Evolutionary conservation across 2,888 invertebrate genomes (phyloP), one percentile per base, ranked within the genome.

Genomic region (Limnephilus lunatus): DNA sequence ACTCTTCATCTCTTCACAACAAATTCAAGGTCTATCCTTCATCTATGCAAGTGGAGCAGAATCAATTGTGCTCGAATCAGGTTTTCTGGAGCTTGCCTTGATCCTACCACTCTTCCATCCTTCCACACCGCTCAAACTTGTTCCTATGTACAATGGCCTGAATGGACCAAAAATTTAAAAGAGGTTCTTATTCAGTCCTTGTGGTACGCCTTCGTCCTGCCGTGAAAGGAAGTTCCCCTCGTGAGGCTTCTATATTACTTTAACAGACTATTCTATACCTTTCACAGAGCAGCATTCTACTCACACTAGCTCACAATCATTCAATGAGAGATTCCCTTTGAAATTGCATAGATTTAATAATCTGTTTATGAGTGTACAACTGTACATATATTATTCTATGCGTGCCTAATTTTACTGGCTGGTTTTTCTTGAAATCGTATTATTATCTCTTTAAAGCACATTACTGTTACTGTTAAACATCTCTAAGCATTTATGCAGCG

Each of bases 1-100:
- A 25, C 68, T 25, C 68, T 68, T 68, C 25, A n/a, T 68, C 9
- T 68, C 25, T 68, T 53, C 53, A 68, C 9, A n/a, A 85, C 14
- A 85, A 39, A 44, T 86, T 86, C 86, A 86, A 86, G 86, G 86
- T 86, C 44, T 86, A n/a, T 30, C 44, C 48, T 86, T 44, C 86
- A 30, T 86, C 86, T 15, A 15, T 12, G 15, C 86, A 86, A 86
- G 44, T 44, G 44, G 86, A 86, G 86, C 48, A 44, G 86, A 86
- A 44, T 35, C 83, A 39, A 86, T 86, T 44, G 30, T 68, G 44
- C 9, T 30, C 44, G 30, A 86, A 86, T 86, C 86, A 30, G 39
- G 86, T 30, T 86, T n/a, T 30, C 30, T 30, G 44, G 86, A n/a
- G 25, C n/a, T 3, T 32, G 25, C n/a, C 68, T 68, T n/a, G 25